phyloP scores from a whole-genome alignment of 1,140 invertebrate genomes.

The Neodiprion virginianus region DNA sequence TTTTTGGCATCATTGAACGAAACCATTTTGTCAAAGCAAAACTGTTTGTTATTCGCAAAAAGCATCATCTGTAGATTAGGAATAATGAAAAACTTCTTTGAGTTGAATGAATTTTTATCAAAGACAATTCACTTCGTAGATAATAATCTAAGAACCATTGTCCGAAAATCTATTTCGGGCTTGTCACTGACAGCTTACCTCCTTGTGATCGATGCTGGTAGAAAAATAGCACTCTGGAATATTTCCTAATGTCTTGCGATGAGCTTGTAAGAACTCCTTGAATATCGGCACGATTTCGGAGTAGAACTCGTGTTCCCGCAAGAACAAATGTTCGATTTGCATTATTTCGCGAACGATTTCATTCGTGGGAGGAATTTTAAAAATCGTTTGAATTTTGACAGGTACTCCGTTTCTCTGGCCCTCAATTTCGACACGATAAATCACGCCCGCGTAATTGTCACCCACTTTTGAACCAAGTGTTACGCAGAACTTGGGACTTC shows the following conservation, averaged over 20 bases:
- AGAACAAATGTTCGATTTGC: slow-evolving; percentile 42
- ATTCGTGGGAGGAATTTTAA: slow-evolving; percentile 47
- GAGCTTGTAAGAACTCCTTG: slow-evolving; percentile 43
- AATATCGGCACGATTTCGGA: slow-evolving; percentile 48
- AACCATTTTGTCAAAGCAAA: too few relatives aligned
- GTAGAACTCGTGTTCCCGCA: slow-evolving; percentile 50
- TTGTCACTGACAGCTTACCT: not conserved
- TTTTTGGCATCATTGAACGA: too few relatives aligned
- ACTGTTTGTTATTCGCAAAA: too few relatives aligned
- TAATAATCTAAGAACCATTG: too few relatives aligned
- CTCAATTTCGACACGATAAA: slow-evolving; percentile 40
- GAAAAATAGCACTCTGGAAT: slow-evolving; percentile 36
- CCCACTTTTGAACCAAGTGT: slow-evolving; percentile 39
- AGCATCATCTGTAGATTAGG: too few relatives aligned
- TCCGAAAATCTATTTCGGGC: too few relatives aligned
- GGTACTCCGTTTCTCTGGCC: not conserved
- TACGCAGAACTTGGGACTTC: not conserved
- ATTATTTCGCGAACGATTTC: slow-evolving; percentile 42
- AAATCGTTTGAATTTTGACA: slow-evolving; percentile 30
- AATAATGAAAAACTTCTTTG: too few relatives aligned
- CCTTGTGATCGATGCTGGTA: not conserved
- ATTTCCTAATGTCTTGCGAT: slow-evolving; percentile 51
- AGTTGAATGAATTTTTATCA: too few relatives aligned
- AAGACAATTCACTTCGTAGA: too few relatives aligned
- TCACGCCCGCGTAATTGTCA: slow-evolving; percentile 52